Evolutionary conservation across 2,888 invertebrate species (phyloP).

Genomic region (Drosophila affinis): DNA sequence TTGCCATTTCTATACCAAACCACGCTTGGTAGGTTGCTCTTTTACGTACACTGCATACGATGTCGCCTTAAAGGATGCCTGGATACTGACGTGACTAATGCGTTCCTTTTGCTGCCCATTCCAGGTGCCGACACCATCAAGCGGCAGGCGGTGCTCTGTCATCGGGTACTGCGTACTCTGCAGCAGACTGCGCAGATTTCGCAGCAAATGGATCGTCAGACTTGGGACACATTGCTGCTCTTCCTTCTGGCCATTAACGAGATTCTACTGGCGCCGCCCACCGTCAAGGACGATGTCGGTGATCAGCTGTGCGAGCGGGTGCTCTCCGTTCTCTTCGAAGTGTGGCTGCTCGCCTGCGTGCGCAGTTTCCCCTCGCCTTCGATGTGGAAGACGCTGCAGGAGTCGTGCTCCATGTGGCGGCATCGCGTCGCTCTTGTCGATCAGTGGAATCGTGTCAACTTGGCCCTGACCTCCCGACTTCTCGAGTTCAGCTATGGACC

Average conservation of each 20-base stretch:
- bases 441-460: conserved; percentile 97
- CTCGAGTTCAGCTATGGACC: conserved; percentile 95
- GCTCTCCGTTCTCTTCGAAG: conserved; percentile 95
- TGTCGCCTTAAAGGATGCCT: not conserved
- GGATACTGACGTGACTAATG: not conserved
- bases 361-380: conserved; percentile 97
- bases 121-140: conserved; percentile 94
- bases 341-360: conserved; percentile 87
- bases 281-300: conserved; percentile 96
- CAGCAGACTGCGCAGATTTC: conserved; percentile 92
- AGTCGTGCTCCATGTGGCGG: conserved; percentile 96
- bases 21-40: conserved; percentile 87
- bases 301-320: conserved; percentile 97
- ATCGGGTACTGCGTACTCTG: conserved; percentile 93
- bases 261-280: conserved; percentile 95
- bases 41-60: conserved; percentile 5
- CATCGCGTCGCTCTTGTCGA: conserved; percentile 96
- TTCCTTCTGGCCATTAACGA: conserved; percentile 96
- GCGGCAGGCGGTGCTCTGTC: conserved; percentile 96
- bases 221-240: conserved; percentile 95
- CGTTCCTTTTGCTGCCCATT: not conserved
- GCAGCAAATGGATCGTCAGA: conserved; percentile 90
- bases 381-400: conserved; percentile 96
- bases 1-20: conserved; percentile 95
- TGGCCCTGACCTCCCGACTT: conserved; percentile 93